A percentile compares a stretch with the other conserved stretches of the same genome.
phyloP scores from a whole-genome alignment of 2,113 vertebrate species.

The Erythrocebus patas region DNA sequence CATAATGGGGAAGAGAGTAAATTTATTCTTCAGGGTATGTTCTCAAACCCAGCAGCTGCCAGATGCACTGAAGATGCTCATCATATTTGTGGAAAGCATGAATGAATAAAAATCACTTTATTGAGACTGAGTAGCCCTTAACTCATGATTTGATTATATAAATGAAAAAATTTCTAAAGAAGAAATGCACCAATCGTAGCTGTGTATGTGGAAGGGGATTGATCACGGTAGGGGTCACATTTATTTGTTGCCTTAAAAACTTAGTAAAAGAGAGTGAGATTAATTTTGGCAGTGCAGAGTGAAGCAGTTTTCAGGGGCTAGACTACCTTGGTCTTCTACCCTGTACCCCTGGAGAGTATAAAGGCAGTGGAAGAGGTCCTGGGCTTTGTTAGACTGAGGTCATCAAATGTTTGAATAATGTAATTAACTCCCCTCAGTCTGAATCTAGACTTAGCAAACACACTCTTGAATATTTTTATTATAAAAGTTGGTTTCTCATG shows the following conservation, averaged over 20 bases:
- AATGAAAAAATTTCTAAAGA: conserved; percentile 1
- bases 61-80: background rate
- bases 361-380: background rate
- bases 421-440: conserved; percentile 15
- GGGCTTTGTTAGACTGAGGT: background rate
- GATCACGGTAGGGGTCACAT: background rate
- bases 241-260: conserved; percentile 4
- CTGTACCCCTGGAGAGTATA: background rate
- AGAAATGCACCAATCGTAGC: background rate
- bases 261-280: background rate
- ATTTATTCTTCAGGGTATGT: background rate
- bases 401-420: conserved; percentile 19
- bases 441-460: background rate
- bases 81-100: background rate
- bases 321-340: background rate
- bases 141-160: background rate
- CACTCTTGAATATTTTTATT: background rate
- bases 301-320: background rate
- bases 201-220: background rate
- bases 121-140: background rate
- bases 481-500: background rate
- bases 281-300: background rate
- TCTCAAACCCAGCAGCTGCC: background rate
- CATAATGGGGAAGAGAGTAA: background rate
- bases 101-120: background rate